Conservation (phyloP, 1,140 invertebrate species). For the Reticulitermes speratus region DNA sequence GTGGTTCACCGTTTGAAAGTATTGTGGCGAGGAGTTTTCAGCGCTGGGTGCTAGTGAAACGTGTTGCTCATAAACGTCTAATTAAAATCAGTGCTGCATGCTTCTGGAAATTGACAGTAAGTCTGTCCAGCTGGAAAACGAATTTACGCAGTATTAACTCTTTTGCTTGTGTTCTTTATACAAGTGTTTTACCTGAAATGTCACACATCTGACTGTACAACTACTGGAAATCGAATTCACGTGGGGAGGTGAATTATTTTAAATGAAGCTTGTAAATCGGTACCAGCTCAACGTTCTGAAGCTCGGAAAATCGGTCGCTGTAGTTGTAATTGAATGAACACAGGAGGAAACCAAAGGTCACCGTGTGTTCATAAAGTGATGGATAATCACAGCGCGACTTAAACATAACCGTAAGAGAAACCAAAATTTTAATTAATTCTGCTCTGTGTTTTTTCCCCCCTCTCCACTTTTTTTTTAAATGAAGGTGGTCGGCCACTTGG, state of each 20-base stretch:
- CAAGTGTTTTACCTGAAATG: neutral
- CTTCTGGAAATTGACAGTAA: neutral
- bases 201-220: neutral
- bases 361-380: neutral
- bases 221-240: neutral
- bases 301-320: neutral
- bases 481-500: conserved; percentile 7
- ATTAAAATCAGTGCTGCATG: too few relatives aligned
- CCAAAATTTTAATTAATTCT: conserved; percentile 13
- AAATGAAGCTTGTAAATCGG: neutral
- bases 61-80: too few relatives aligned
- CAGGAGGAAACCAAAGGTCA: neutral
- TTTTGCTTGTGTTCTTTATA: neutral
- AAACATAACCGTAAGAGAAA: conserved; percentile 5
- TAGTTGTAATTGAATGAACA: neutral
- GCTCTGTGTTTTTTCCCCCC: neutral
- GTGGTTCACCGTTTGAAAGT: too few relatives aligned
- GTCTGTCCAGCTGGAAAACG: neutral
- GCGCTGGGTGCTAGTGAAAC: too few relatives aligned
- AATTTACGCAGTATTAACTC: neutral
- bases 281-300: neutral
- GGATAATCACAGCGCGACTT: neutral
- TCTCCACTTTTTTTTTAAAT: neutral
- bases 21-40: too few relatives aligned
- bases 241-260: neutral